Base-by-base conservation (phyloP, 92 coral and sea anemone species). In the Nematostella vectensis region DNA sequence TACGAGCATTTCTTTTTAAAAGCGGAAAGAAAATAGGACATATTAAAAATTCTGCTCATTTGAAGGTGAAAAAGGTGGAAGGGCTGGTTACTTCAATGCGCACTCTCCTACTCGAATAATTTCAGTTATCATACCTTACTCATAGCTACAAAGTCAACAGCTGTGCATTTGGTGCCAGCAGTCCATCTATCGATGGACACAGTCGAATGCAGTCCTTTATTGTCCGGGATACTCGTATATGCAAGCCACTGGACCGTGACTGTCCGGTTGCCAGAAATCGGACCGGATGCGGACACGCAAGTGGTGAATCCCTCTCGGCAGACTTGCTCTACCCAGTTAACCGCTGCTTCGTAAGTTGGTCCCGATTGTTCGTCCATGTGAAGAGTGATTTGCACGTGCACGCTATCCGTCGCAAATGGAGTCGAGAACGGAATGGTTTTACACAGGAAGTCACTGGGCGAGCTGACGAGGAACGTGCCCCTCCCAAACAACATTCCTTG, bases 271-370 rank as follows among this genome's bases (percentile, higher is more conserved):
- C 72, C 83, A 29, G 75, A 55, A 44, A 63, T 79, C 59, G 80
- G 79, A 8, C 85, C 79, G 25, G 85, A 73, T 20, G 85, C 59
- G 30, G 82, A 58, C 15, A 79, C 40, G 38, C 85, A 71, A 4
- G 79, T 76, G 3, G 78, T 69, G 31, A 81, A 81, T 2, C 72
- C 62, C 27, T 43, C 47, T 12, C 26, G 33, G 25, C 31, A 58
- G 36, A 75, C 67, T n/a, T 54, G 19, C 56, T 81, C 88, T 25
- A 81, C 88, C 88, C 88, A 81, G 67, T 65, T 29, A 30, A 76
- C 88, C 23, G 83, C 83, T 18, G 88, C 88, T 50, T 81, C 84
- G 58, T 81, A 77, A 1, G 81, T 76, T 11, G 63, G 76, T 0
- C 71, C 65, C 29, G 54, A 29, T 20, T 62, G 57, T 33, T 76